These are phyloP conservation scores for Percopsis transmontana DNA, from an alignment of 2,113 vertebrate species.

Conservation along the genomic window DNA sequence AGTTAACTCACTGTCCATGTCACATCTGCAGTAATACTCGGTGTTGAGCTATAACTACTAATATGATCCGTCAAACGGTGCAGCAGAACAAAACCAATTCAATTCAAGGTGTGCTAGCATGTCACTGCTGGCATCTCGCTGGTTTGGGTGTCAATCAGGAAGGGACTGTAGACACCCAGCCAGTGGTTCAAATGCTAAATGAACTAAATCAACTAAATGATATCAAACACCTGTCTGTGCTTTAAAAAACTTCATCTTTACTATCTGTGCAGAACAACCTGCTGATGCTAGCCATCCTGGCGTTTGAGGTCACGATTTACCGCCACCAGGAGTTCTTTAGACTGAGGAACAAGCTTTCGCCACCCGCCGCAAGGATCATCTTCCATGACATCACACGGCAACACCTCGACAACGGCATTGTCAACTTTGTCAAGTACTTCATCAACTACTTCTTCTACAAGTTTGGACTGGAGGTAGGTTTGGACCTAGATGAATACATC, in stretches of 20 bases:
- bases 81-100: neutral
- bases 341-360: conserved; percentile 87
- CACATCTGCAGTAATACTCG: too few relatives aligned
- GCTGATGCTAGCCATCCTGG: conserved; percentile 90
- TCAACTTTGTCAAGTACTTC: conserved; percentile 95
- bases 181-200: too few relatives aligned
- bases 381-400: conserved; percentile 94
- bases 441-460: conserved; percentile 99
- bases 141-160: too few relatives aligned
- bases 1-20: neutral
- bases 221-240: too few relatives aligned
- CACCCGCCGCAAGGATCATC: conserved; percentile 90
- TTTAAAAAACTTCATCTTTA: neutral
- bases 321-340: conserved; percentile 94
- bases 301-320: conserved; percentile 95
- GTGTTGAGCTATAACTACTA: too few relatives aligned
- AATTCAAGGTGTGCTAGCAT: too few relatives aligned
- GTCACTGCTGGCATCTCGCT: too few relatives aligned
- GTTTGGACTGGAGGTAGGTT: conserved; percentile 93
- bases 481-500: neutral
- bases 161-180: too few relatives aligned
- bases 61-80: too few relatives aligned
- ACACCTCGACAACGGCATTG: conserved; percentile 90
- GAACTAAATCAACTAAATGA: too few relatives aligned
- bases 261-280: conserved; percentile 85